Conservation (phyloP, 2,113 vertebrate genomes). For the Lichenostomus cassidix region DNA sequence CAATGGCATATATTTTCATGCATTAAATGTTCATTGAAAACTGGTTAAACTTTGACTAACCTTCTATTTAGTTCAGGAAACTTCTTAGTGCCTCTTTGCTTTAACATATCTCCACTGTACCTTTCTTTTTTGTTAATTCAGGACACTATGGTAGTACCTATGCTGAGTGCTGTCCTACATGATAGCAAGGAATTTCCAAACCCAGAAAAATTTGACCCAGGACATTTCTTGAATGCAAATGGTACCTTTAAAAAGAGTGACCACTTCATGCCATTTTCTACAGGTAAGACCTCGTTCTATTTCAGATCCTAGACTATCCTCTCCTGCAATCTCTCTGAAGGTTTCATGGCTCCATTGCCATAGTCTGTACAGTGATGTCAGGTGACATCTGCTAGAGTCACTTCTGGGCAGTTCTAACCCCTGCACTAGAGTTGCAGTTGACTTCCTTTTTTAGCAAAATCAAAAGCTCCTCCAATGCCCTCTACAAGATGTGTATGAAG, state of each 20-base stretch:
- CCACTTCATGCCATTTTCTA: constrained; percentile 72
- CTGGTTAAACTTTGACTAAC: background rate
- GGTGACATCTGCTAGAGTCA: background rate
- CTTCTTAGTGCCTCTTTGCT: background rate
- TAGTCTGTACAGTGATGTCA: background rate
- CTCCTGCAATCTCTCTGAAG: background rate
- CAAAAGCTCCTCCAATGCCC: background rate
- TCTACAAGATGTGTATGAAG: background rate
- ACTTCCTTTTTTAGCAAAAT: background rate
- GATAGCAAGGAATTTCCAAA: constrained; percentile 68
- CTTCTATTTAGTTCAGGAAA: background rate
- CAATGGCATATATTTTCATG: background rate
- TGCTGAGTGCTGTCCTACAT: constrained; percentile 5
- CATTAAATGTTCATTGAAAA: background rate
- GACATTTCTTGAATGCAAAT: constrained; percentile 71
- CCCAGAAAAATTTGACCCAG: constrained; percentile 71
- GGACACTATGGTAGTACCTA: constrained; percentile 41
- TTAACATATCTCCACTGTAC: background rate
- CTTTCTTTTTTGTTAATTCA: background rate
- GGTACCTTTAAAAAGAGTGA: constrained; percentile 71
- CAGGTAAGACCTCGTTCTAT: constrained; percentile 40
- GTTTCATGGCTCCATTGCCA: background rate
- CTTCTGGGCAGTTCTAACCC: background rate
- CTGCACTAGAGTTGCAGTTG: background rate
- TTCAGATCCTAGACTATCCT: background rate